A percentile compares a stretch with the other conserved stretches of the same genome.
Conservation (phyloP, 2,113 vertebrate genomes). For the Theristicus caerulescens region DNA sequence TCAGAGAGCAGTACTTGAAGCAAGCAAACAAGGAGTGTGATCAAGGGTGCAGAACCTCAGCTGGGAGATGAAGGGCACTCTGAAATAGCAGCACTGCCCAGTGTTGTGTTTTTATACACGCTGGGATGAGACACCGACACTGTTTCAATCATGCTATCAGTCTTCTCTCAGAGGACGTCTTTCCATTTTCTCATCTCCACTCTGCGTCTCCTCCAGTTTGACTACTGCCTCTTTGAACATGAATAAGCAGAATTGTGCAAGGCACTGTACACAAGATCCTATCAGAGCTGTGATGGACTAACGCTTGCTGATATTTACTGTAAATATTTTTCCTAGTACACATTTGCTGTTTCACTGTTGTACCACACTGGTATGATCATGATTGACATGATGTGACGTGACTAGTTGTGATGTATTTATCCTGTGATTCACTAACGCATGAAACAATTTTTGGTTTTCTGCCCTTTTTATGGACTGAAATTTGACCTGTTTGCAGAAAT, state of each 20-base stretch:
- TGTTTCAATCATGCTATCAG: neutral
- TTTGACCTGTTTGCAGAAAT: neutral
- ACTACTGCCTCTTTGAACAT: neutral
- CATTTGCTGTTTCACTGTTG: neutral
- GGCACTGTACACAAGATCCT: neutral
- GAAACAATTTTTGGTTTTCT: neutral
- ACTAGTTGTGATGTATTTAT: neutral
- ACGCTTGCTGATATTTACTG: neutral
- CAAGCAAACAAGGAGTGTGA: neutral
- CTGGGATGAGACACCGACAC: neutral
- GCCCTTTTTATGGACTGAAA: neutral
- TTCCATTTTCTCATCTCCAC: neutral
- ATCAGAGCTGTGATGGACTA: neutral
- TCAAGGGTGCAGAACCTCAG: neutral
- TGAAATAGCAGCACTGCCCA: neutral
- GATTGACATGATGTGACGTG: accelerated
- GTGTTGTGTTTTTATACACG: neutral
- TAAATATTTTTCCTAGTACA: neutral
- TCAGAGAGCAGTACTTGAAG: neutral
- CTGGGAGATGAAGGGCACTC: neutral
- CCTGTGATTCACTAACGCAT: neutral
- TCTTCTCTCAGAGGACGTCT: neutral
- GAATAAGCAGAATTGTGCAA: neutral
- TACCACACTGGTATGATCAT: neutral
- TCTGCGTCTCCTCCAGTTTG: neutral